phyloP scores from a whole-genome alignment of 2,113 vertebrate species.

The mouse (Mus musculus) region DNA sequence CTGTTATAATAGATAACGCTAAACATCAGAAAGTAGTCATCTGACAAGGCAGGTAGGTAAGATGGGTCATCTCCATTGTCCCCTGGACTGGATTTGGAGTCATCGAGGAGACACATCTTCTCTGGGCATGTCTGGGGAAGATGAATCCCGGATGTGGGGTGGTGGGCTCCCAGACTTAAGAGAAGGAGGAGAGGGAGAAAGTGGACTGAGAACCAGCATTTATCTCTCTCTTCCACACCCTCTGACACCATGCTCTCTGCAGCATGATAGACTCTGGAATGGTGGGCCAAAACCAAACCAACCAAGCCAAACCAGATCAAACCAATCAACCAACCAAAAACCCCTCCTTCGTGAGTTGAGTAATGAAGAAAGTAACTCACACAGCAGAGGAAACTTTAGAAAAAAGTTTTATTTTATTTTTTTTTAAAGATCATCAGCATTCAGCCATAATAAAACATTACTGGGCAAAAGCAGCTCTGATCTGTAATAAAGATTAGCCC shows the following conservation, averaged over 20 bases:
- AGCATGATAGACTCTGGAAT: background rate
- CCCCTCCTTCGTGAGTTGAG: background rate
- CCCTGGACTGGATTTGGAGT: background rate
- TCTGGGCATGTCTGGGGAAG: background rate
- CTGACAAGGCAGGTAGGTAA: background rate
- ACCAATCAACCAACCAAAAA: background rate
- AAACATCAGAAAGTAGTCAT: background rate
- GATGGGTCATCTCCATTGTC: background rate
- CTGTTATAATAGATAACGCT: background rate
- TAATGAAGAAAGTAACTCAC: background rate
- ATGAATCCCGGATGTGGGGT: background rate
- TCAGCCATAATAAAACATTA: background rate
- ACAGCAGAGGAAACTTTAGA: background rate
- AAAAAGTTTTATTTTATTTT: background rate
- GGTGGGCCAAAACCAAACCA: too few relatives aligned
- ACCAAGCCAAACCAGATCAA: background rate
- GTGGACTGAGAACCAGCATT: background rate
- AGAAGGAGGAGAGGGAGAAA: too few relatives aligned
- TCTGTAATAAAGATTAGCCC: conserved; percentile 55
- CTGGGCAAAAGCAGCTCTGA: conserved; percentile 31
- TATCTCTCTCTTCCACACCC: background rate
- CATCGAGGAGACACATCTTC: too few relatives aligned
- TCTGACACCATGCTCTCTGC: accelerated
- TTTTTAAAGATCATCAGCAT: background rate
- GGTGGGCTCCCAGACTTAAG: background rate